Evolutionary conservation across 1,140 invertebrate species (phyloP).

Genomic region (Sminthurinus signatus): DNA sequence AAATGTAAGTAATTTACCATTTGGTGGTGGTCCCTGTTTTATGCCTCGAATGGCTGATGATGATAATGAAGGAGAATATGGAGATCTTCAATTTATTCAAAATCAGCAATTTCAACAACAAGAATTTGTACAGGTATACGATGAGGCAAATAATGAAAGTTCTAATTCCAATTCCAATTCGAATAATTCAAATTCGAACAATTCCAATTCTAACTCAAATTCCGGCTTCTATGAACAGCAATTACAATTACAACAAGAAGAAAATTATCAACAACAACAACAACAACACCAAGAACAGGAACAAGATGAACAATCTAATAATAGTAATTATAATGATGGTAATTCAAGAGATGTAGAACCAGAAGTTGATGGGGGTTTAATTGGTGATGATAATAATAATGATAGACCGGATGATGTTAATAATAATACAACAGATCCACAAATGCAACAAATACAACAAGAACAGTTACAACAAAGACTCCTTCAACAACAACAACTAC

Average conservation of each 20-base stretch:
- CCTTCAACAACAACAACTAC: constrained; percentile 8
- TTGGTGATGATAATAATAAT: constrained; percentile 40
- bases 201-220: constrained; percentile 10
- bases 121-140: not conserved
- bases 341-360: constrained; percentile 6
- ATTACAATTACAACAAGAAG: not conserved
- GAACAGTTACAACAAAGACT: constrained; percentile 15
- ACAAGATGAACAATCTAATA: too few relatives aligned
- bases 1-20: not conserved
- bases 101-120: constrained; percentile 20
- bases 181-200: constrained; percentile 10
- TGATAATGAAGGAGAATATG: constrained; percentile 8
- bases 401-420: constrained; percentile 40
- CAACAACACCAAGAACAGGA: too few relatives aligned
- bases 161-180: constrained; percentile 5
- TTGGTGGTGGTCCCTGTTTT: constrained; percentile 2
- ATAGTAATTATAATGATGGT: too few relatives aligned
- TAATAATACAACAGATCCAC: constrained; percentile 40
- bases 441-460: constrained; percentile 34
- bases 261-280: too few relatives aligned
- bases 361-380: not conserved
- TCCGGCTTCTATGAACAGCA: not conserved
- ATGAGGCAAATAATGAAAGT: not conserved
- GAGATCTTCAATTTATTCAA: constrained; percentile 19
- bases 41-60: not conserved